A percentile compares a stretch with the other conserved stretches of the same genome.
These are phyloP conservation scores for Arvicanthis niloticus DNA, from an alignment of 2,113 vertebrate species.

Conservation along the genomic window DNA sequence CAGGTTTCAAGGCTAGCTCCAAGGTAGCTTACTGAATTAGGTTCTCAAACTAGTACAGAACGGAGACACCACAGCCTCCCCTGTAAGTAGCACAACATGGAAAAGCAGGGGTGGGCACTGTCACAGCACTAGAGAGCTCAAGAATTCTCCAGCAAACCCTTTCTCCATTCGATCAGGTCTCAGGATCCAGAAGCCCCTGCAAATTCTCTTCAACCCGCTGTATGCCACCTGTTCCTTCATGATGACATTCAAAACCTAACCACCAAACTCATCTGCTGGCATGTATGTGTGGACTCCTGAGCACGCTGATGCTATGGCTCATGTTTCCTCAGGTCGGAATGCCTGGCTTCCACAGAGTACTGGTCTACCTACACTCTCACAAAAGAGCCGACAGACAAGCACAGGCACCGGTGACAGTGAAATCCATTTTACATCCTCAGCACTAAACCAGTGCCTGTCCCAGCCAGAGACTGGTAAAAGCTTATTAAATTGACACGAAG, in stretches of 20 bases:
- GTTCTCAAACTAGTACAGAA: not conserved
- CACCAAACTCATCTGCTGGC: not conserved
- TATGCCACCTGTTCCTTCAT: not conserved
- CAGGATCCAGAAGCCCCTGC: not conserved
- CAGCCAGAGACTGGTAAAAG: not conserved
- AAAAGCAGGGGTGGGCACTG: not conserved
- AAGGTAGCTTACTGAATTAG: not conserved
- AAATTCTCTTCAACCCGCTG: not conserved
- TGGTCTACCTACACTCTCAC: not conserved
- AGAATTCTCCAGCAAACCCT: not conserved
- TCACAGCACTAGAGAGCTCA: not conserved
- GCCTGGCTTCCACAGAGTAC: not conserved
- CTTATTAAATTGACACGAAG: constrained; percentile 7
- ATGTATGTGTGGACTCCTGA: not conserved
- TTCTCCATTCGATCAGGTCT: not conserved
- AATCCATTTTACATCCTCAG: not conserved
- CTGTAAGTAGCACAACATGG: not conserved
- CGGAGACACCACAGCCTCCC: not conserved
- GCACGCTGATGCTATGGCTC: not conserved
- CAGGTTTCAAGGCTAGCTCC: not conserved
- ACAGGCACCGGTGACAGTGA: not conserved
- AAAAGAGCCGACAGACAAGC: not conserved
- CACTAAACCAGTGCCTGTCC: not conserved
- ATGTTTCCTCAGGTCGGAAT: not conserved
- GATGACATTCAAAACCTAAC: not conserved